Evolutionary conservation across 2,797 vertebrate species (phyloP).

Genomic region (Gymnodraco acuticeps): DNA sequence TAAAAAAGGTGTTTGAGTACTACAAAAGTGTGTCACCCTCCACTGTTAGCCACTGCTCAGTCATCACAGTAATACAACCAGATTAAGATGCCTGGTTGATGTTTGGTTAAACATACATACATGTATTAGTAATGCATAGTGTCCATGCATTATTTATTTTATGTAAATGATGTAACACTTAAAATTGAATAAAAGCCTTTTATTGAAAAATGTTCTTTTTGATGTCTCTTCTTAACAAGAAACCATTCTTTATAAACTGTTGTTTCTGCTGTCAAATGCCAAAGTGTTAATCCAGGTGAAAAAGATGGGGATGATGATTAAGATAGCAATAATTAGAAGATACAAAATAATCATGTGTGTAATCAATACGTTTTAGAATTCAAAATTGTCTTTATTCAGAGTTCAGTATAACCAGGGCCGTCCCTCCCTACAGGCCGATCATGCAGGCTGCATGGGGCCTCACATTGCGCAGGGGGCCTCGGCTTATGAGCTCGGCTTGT

Average conservation of each 20-base stretch:
- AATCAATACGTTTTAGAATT: neutral
- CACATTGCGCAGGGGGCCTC: too few species aligned
- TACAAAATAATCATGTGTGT: neutral
- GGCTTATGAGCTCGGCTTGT: too few species aligned
- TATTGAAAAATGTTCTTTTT: neutral
- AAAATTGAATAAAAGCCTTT: conserved; percentile 2
- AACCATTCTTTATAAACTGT: neutral
- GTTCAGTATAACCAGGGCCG: neutral
- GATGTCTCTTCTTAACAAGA: neutral
- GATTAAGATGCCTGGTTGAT: neutral
- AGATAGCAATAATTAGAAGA: neutral
- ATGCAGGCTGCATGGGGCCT: too few species aligned
- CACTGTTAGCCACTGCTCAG: too few species aligned
- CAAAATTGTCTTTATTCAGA: neutral
- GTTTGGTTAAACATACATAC: neutral
- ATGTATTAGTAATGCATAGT: neutral
- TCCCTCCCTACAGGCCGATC: too few species aligned
- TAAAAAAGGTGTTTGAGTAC: conserved; percentile 13
- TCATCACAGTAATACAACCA: neutral
- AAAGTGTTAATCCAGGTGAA: neutral
- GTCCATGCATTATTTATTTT: neutral
- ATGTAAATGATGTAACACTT: neutral
- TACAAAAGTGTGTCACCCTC: neutral
- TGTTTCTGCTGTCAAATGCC: neutral
- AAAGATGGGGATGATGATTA: too few species aligned